Conservation (phyloP, 2,113 vertebrate species). For the Synodontis membranacea region DNA sequence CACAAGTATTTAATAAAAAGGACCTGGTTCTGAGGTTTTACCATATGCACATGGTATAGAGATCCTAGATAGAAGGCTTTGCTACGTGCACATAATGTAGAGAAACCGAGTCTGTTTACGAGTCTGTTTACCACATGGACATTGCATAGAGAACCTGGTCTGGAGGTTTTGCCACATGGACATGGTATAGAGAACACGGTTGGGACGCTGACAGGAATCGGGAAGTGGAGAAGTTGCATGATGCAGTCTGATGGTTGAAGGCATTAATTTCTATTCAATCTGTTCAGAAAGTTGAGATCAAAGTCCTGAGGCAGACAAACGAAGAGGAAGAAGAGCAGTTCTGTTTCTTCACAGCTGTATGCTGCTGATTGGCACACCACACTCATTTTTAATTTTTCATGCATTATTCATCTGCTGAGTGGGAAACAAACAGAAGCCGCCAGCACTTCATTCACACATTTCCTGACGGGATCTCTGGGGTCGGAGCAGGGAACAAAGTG, state of each 20-base stretch:
- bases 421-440: slow-evolving; percentile 48
- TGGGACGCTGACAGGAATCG: background rate
- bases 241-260: background rate
- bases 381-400: slow-evolving; percentile 47
- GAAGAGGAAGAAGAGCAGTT: slow-evolving; percentile 4
- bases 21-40: background rate
- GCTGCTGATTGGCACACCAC: slow-evolving; percentile 36
- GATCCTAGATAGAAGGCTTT: background rate
- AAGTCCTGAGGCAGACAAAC: slow-evolving; percentile 19
- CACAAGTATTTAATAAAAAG: background rate
- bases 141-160: no score
- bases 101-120: background rate
- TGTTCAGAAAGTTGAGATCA: slow-evolving; percentile 16
- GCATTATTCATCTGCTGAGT: slow-evolving; percentile 47
- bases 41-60: no score
- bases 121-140: background rate
- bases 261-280: slow-evolving; percentile 33
- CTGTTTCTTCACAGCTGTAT: slow-evolving; percentile 15
- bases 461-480: slow-evolving; percentile 45
- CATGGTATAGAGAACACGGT: no score
- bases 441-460: slow-evolving; percentile 37
- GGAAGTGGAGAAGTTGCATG: background rate
- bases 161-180: no score
- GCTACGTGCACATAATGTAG: background rate
- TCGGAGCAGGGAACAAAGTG: slow-evolving; percentile 1